Conservation (phyloP, 2,797 vertebrate genomes). For the Sciurus vulgaris region DNA sequence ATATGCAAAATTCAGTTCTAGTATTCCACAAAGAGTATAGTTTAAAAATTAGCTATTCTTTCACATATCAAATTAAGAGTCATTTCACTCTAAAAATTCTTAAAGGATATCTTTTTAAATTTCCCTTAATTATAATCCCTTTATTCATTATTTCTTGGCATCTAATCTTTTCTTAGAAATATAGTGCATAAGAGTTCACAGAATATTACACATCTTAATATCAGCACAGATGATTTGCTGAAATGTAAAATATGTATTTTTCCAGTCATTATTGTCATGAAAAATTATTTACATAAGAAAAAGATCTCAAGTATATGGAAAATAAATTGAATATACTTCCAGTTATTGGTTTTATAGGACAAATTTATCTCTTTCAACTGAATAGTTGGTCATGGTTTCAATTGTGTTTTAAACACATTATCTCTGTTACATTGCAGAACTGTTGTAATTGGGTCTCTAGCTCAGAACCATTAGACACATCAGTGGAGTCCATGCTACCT, state of each 20-base stretch:
- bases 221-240: background rate
- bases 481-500: conserved; percentile 96
- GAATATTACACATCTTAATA: conserved; percentile 64
- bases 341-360: conserved; percentile 31
- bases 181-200: background rate
- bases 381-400: conserved; percentile 65
- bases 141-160: background rate
- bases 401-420: conserved; percentile 73
- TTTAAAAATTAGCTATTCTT: conserved; percentile 51
- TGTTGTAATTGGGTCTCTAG: conserved; percentile 99
- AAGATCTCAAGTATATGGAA: conserved; percentile 11
- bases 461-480: conserved; percentile 95
- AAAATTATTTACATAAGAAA: conserved; percentile 11
- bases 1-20: conserved; percentile 58
- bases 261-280: conserved; percentile 32
- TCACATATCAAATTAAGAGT: conserved; percentile 44
- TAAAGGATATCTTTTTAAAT: background rate
- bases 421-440: conserved; percentile 89
- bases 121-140: conserved; percentile 35
- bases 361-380: conserved; percentile 23
- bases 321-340: conserved; percentile 35
- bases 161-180: conserved; percentile 26
- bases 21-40: background rate
- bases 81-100: conserved; percentile 48
- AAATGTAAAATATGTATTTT: conserved; percentile 55